Conservation (phyloP, 2,888 invertebrate species). For the Phyllotreta cruciferae region DNA sequence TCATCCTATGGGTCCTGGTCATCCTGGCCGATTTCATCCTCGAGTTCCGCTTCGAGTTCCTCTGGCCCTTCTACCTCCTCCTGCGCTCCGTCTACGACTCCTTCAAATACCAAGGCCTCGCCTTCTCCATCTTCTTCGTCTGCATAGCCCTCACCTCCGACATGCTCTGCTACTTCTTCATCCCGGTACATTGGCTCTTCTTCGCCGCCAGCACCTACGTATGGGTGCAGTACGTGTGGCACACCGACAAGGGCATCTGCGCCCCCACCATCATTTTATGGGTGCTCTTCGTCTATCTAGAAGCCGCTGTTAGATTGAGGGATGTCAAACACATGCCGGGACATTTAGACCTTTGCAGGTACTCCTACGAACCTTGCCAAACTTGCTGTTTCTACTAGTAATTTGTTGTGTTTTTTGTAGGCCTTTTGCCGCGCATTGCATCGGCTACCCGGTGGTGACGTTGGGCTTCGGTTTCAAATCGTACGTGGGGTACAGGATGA, state of each 20-base stretch:
- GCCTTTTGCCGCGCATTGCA: slow-evolving; percentile 95
- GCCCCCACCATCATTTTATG: slow-evolving; percentile 93
- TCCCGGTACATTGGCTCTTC: slow-evolving; percentile 97
- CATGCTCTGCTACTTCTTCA: slow-evolving; percentile 98
- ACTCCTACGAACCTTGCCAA: no score
- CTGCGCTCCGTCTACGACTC: slow-evolving; percentile 95
- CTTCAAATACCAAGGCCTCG: slow-evolving; percentile 97
- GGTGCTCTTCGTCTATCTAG: slow-evolving; percentile 93
- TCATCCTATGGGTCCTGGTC: slow-evolving; percentile 93
- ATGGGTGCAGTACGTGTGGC: slow-evolving; percentile 99
- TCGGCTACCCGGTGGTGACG: slow-evolving; percentile 63
- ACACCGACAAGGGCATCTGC: slow-evolving; percentile 91
- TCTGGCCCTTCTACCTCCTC: slow-evolving; percentile 98
- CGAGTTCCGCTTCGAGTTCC: slow-evolving; percentile 98
- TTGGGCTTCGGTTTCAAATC: slow-evolving; percentile 96
- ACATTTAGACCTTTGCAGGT: slow-evolving; percentile 86
- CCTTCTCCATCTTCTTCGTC: slow-evolving; percentile 97
- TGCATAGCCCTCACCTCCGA: slow-evolving; percentile 97
- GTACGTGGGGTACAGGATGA: slow-evolving; percentile 82
- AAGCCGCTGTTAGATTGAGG: slow-evolving; percentile 86
- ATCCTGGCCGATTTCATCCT: slow-evolving; percentile 95
- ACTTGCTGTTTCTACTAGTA: no score
- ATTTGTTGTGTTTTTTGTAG: no score
- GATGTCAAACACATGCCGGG: slow-evolving; percentile 84
- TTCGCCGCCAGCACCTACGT: slow-evolving; percentile 98